These are phyloP conservation scores for Myotis daubentonii DNA, from an alignment of 2,797 vertebrate species.

Conservation along the genomic window DNA sequence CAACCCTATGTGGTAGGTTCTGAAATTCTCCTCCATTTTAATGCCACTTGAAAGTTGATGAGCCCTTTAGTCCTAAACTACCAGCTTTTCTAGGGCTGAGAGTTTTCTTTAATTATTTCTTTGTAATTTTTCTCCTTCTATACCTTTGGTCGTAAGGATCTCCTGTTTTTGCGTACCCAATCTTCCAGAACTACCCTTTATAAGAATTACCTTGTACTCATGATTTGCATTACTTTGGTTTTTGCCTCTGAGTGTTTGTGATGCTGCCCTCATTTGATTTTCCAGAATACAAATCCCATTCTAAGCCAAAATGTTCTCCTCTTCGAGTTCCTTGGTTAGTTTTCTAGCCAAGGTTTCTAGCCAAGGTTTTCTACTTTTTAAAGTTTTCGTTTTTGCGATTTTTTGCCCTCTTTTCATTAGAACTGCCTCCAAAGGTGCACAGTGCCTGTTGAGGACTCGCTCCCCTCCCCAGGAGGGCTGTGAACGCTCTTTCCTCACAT, in stretches of 20 bases:
- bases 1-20: background rate
- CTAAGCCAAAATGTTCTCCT: background rate
- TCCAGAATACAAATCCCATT: background rate
- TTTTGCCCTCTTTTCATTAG: background rate
- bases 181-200: background rate
- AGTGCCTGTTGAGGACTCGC: background rate
- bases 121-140: background rate
- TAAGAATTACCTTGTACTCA: background rate
- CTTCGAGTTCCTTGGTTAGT: background rate
- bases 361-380: background rate
- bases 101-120: slow-evolving; percentile 6
- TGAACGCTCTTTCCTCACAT: background rate
- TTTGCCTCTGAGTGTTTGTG: background rate
- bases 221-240: background rate
- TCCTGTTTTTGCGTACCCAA: background rate
- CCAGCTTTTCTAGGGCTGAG: background rate
- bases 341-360: background rate
- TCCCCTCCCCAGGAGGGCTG: background rate
- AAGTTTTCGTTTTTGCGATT: background rate
- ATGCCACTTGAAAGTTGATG: slow-evolving; percentile 2
- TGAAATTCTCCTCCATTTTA: background rate
- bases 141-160: background rate
- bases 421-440: background rate
- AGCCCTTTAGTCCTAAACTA: background rate
- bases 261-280: slow-evolving; percentile 3